phyloP scores from a whole-genome alignment of 1,140 invertebrate genomes.

The Liolophura sinensis region DNA sequence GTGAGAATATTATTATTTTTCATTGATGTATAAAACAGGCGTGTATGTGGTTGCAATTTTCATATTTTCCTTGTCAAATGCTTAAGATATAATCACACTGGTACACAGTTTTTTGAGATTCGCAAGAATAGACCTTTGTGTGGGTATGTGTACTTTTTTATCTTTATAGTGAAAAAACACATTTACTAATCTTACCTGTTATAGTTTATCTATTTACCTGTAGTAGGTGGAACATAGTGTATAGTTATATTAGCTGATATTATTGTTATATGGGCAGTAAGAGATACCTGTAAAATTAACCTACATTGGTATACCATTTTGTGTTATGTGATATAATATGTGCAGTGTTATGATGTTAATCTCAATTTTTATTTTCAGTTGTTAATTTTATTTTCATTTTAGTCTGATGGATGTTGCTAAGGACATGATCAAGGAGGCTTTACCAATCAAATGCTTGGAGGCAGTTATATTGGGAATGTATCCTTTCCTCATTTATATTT shows the following conservation, averaged over 20 bases:
- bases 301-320: not conserved
- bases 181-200: not conserved
- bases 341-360: not conserved
- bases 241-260: too few species aligned
- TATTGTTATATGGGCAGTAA: too few species aligned
- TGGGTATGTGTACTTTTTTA: slow-evolving; percentile 53
- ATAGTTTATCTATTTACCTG: not conserved
- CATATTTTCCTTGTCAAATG: slow-evolving; percentile 21
- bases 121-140: slow-evolving; percentile 55
- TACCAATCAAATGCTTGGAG: slow-evolving; percentile 62
- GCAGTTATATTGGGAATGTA: slow-evolving; percentile 60
- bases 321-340: not conserved
- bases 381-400: slow-evolving; percentile 13
- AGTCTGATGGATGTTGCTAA: slow-evolving; percentile 58
- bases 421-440: slow-evolving; percentile 58
- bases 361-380: not conserved
- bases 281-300: too few species aligned
- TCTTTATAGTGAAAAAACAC: not conserved
- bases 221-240: too few species aligned
- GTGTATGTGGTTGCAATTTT: too few species aligned
- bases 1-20: too few species aligned
- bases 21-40: too few species aligned
- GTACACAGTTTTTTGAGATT: slow-evolving; percentile 61
- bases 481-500: slow-evolving; percentile 28
- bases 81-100: slow-evolving; percentile 58